These are phyloP conservation scores for Neoarius graeffei DNA, from an alignment of 2,113 vertebrate genomes.

Conservation along the genomic window DNA sequence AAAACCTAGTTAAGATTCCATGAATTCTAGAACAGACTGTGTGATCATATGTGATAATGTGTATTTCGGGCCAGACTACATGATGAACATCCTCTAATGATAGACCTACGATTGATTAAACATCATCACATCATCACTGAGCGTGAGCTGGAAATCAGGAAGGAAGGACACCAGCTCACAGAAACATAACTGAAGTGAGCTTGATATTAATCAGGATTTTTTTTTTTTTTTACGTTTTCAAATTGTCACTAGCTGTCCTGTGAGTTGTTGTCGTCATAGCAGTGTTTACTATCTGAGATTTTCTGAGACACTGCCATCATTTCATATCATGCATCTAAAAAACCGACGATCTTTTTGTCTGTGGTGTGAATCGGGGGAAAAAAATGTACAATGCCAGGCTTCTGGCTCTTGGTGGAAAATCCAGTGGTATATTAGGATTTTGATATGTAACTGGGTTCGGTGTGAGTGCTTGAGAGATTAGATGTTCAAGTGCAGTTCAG, in stretches of 20 bases:
- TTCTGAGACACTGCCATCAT: neutral
- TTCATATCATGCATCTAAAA: neutral
- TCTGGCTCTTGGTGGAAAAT: neutral
- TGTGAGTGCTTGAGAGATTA: neutral
- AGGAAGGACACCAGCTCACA: neutral
- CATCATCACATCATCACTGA: neutral
- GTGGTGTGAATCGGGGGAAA: neutral
- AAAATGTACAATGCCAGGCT: neutral
- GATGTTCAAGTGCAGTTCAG: neutral
- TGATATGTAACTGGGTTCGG: neutral
- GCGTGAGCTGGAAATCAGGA: neutral
- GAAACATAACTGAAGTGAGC: neutral
- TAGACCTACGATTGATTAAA: neutral
- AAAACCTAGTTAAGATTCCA: neutral
- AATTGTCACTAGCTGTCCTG: neutral
- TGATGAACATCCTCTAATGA: neutral
- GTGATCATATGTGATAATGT: neutral
- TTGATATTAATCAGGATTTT: neutral
- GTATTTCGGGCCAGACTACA: neutral
- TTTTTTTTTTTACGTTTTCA: neutral
- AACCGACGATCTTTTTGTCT: neutral
- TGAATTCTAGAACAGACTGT: neutral
- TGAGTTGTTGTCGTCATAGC: neutral
- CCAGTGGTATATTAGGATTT: neutral
- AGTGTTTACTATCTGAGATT: neutral